Conservation (phyloP, 2,888 invertebrate genomes). For the Craniophora ligustri region DNA sequence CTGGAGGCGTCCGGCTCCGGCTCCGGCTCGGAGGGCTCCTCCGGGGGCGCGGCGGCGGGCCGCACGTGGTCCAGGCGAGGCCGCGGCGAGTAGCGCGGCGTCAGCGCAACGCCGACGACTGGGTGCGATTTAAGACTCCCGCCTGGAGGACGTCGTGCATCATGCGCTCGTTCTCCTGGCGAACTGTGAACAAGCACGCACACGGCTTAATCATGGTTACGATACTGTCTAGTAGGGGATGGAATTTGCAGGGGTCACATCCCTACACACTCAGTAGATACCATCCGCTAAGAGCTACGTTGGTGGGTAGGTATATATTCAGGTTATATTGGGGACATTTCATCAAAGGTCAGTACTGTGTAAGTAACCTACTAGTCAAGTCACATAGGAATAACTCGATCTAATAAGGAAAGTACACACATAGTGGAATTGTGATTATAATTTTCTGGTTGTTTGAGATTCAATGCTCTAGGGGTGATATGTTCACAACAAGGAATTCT, state of each 20-base stretch:
- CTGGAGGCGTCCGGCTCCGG: slow-evolving; percentile 52
- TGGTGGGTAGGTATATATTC: slow-evolving; percentile 9
- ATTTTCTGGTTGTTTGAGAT: slow-evolving; percentile 48
- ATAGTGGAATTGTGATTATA: slow-evolving; percentile 35
- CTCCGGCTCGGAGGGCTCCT: slow-evolving; percentile 74
- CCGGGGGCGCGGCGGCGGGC: slow-evolving; percentile 84
- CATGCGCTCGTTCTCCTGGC: slow-evolving; percentile 96
- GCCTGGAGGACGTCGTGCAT: slow-evolving; percentile 93
- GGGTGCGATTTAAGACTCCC: slow-evolving; percentile 88
- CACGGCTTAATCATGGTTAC: slow-evolving; percentile 73
- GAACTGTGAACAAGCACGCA: slow-evolving; percentile 90
- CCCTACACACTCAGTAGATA: slow-evolving; percentile 35
- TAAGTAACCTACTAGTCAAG: slow-evolving; percentile 31
- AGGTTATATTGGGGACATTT: slow-evolving; percentile 20
- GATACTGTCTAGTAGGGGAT: slow-evolving; percentile 32
- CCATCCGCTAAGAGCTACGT: slow-evolving; percentile 37
- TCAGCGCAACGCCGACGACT: slow-evolving; percentile 88
- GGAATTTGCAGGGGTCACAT: slow-evolving; percentile 60
- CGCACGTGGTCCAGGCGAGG: slow-evolving; percentile 83
- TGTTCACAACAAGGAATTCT: slow-evolving; percentile 36
- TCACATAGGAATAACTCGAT: slow-evolving; percentile 43
- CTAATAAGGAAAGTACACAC: slow-evolving; percentile 52
- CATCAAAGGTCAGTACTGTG: slow-evolving; percentile 27
- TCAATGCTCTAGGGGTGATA: slow-evolving; percentile 45
- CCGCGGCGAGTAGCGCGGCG: slow-evolving; percentile 86